Conservation (phyloP, 1,140 invertebrate genomes). For the Hydropsyche tenuis region DNA sequence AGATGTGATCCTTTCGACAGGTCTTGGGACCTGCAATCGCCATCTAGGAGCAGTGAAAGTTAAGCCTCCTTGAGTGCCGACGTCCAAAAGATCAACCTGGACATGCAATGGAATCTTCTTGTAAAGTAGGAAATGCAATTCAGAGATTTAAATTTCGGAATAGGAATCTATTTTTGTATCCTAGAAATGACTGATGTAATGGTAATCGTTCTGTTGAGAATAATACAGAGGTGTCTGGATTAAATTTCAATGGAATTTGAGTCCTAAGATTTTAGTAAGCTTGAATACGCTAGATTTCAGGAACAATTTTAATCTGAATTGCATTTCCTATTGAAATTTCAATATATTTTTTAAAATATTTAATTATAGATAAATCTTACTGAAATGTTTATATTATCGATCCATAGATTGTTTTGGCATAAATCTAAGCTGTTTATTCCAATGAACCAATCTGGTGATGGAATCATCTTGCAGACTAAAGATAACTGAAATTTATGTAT, state of each 20-base stretch:
- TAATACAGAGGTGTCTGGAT: too few relatives aligned
- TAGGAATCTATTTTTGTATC: too few relatives aligned
- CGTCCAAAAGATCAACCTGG: constrained; percentile 90
- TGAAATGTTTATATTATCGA: constrained; percentile 84
- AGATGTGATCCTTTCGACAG: constrained; percentile 85
- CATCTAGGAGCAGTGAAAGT: constrained; percentile 95
- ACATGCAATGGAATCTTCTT: neutral
- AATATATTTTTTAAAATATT: too few relatives aligned
- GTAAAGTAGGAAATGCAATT: neutral
- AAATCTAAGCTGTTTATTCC: constrained; percentile 87
- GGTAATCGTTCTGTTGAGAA: too few relatives aligned
- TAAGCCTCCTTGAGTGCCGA: constrained; percentile 93
- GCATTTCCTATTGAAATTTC: too few relatives aligned
- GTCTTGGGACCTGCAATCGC: constrained; percentile 83
- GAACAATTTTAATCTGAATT: too few relatives aligned
- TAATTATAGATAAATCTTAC: constrained; percentile 54
- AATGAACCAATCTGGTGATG: constrained; percentile 98
- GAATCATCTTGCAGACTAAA: constrained; percentile 81
- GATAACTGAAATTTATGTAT: constrained; percentile 65
- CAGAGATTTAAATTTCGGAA: neutral
- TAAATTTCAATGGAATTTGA: too few relatives aligned
- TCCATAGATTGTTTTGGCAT: constrained; percentile 92
- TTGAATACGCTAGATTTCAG: too few relatives aligned
- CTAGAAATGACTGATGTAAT: too few relatives aligned
- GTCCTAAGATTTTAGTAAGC: too few relatives aligned